Evolutionary conservation across 2,888 invertebrate genomes (phyloP).

Genomic region (Netelia virgata): DNA sequence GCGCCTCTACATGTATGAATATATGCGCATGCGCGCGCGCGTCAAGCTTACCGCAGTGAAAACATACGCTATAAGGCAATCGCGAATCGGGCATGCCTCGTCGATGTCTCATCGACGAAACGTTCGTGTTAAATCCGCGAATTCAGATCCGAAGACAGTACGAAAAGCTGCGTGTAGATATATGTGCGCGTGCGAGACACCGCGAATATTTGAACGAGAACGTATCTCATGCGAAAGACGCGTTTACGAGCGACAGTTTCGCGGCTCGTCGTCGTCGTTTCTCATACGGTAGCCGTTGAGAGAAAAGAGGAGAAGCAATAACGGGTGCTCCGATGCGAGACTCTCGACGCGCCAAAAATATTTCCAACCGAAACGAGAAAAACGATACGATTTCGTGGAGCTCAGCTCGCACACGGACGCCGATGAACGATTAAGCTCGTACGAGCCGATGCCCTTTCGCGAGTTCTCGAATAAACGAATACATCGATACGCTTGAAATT

Average conservation of each 20-base stretch:
- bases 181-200: background rate
- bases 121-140: conserved; percentile 63
- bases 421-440: too few relatives aligned
- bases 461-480: background rate
- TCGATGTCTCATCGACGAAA: conserved; percentile 66
- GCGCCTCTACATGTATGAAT: background rate
- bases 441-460: background rate
- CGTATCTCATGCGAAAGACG: conserved; percentile 66
- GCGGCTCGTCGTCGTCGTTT: conserved; percentile 65
- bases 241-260: conserved; percentile 68
- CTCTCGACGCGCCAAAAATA: conserved; percentile 63
- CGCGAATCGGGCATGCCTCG: conserved; percentile 54
- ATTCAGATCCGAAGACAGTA: conserved; percentile 16
- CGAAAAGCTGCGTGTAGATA: conserved; percentile 30
- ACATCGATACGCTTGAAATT: background rate
- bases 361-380: conserved; percentile 48
- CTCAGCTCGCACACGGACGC: too few relatives aligned
- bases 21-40: background rate
- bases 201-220: conserved; percentile 35
- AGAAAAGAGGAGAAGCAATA: conserved; percentile 65
- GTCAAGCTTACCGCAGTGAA: conserved; percentile 12
- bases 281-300: conserved; percentile 51
- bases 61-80: conserved; percentile 28
- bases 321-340: conserved; percentile 36
- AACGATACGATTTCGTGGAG: background rate